Conservation (phyloP, 2,888 invertebrate species). For the Drosophila conformis region DNA sequence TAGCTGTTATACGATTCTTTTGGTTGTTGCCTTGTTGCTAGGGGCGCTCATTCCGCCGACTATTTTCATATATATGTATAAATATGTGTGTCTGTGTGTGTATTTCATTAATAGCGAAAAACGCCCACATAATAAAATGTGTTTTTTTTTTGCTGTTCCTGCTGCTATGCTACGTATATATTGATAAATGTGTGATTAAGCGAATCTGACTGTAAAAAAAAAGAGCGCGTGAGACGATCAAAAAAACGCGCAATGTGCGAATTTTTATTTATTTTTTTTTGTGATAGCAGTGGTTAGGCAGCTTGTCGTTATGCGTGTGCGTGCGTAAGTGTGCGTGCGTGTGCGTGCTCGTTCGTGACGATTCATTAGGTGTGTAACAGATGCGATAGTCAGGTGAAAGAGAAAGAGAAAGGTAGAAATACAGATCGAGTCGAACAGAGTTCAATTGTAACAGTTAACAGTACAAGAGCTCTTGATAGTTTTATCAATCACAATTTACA, state of each 20-base stretch:
- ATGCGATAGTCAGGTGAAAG: constrained; percentile 14
- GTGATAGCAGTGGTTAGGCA: constrained; percentile 18
- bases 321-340: neutral
- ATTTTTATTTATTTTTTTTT: constrained; percentile 3
- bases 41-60: constrained; percentile 14
- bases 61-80: constrained; percentile 3
- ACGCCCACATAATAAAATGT: constrained; percentile 45
- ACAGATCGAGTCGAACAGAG: neutral
- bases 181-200: constrained; percentile 16
- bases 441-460: constrained; percentile 10
- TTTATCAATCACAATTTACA: constrained; percentile 1
- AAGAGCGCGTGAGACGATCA: constrained; percentile 49
- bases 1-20: constrained; percentile 8
- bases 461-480: neutral
- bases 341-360: constrained; percentile 37
- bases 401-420: neutral
- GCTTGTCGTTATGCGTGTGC: constrained; percentile 5
- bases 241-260: constrained; percentile 29
- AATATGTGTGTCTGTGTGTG: neutral
- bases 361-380: constrained; percentile 48
- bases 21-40: constrained; percentile 39
- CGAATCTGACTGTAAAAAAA: constrained; percentile 39
- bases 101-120: constrained; percentile 42
- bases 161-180: constrained; percentile 10
- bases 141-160: constrained; percentile 1